phyloP scores from a whole-genome alignment of 2,113 vertebrate genomes.

The Lipophrys pholis region DNA sequence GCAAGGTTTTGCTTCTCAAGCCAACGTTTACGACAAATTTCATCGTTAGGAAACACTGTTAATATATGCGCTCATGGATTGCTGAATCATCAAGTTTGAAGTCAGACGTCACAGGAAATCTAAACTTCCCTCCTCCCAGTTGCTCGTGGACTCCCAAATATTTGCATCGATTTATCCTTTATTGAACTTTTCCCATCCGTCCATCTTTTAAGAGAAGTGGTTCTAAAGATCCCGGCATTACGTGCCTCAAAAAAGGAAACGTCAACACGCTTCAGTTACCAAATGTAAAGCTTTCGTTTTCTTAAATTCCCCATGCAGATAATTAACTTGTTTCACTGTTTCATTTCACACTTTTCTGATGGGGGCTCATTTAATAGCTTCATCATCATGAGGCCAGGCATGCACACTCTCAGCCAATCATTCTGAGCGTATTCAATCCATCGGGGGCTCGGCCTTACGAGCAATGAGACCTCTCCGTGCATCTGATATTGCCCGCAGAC shows the following conservation, averaged over 20 bases:
- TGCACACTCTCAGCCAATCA: constrained; percentile 20
- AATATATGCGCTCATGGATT: no score
- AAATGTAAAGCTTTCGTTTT: not conserved
- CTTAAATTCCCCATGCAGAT: constrained; percentile 20
- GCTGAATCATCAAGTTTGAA: no score
- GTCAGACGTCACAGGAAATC: no score
- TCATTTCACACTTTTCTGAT: constrained; percentile 32
- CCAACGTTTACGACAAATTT: no score
- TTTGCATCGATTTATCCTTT: no score
- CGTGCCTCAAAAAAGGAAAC: not conserved
- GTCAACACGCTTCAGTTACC: not conserved
- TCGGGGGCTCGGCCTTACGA: not conserved
- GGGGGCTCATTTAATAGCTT: constrained; percentile 20
- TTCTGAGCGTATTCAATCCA: constrained; percentile 26
- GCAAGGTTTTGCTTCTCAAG: no score
- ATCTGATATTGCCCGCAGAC: constrained; percentile 7
- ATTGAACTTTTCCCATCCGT: no score
- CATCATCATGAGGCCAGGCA: not conserved
- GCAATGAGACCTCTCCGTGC: not conserved
- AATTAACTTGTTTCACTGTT: constrained; percentile 26
- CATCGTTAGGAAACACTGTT: no score
- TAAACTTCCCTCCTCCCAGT: no score
- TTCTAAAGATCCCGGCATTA: not conserved
- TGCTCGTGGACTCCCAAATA: no score
- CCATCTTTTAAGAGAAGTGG: no score